Conservation (phyloP, 30 jellyfish, hydroid and myxozoan genomes). For the Aurelia sp. region DNA sequence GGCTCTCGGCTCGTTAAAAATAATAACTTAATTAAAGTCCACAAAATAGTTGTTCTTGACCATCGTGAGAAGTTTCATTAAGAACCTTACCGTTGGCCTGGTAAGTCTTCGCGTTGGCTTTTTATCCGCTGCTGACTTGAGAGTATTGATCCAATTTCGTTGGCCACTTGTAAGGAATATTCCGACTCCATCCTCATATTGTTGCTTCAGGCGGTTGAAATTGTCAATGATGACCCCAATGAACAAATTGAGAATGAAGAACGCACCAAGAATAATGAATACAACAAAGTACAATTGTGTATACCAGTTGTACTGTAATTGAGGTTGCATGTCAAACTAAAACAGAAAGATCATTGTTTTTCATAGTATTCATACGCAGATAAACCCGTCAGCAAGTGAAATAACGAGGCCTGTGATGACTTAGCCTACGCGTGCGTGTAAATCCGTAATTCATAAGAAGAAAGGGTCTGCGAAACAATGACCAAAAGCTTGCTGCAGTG, state of each 20-base stretch:
- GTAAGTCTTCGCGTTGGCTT: conserved; percentile 95
- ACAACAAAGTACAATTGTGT: conserved; percentile 92
- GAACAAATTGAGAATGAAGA: conserved; percentile 91
- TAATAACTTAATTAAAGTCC: no score
- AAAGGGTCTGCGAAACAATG: no score
- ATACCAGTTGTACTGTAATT: conserved; percentile 49
- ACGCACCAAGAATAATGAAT: conserved; percentile 98
- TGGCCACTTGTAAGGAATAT: conserved; percentile 91
- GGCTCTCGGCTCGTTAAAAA: no score
- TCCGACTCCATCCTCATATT: conserved; percentile 98
- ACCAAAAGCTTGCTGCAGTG: no score
- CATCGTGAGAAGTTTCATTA: background rate
- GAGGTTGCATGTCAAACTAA: conserved; percentile 74
- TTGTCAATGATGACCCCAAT: conserved; percentile 99
- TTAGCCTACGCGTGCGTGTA: no score
- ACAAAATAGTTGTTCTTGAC: background rate
- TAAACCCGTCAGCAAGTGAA: no score
- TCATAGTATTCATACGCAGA: no score
- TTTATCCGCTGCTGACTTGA: conserved; percentile 94
- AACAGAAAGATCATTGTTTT: no score
- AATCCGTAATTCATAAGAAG: no score
- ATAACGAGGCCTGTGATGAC: no score
- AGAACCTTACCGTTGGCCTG: conserved; percentile 80
- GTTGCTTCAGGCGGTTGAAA: conserved; percentile 96
- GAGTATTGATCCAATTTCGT: conserved; percentile 94